A percentile compares a stretch with the other conserved stretches of the same genome.
phyloP scores from a whole-genome alignment of 2,797 vertebrate species.

The Esox masquinongy region DNA sequence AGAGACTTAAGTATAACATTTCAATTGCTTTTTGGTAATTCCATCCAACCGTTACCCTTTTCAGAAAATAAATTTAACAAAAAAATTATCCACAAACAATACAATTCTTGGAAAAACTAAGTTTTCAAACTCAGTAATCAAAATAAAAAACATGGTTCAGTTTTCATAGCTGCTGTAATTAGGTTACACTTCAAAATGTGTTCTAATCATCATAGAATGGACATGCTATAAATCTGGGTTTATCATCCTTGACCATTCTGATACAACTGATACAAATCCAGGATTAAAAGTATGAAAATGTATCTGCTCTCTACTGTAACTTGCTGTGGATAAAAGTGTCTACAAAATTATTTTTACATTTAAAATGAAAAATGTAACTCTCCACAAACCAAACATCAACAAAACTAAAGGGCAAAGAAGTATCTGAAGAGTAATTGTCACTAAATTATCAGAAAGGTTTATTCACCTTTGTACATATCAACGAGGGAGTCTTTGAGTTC shows the following conservation, averaged over 20 bases:
- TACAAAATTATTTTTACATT: too few species aligned
- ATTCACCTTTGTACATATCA: slow-evolving; percentile 72
- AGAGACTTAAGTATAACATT: slow-evolving; percentile 1
- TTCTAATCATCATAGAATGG: too few species aligned
- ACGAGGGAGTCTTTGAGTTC: slow-evolving; percentile 66
- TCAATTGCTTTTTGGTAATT: neutral
- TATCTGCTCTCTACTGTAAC: too few species aligned
- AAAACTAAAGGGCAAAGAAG: neutral
- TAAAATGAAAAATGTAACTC: too few species aligned
- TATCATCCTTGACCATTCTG: too few species aligned
- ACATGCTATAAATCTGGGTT: too few species aligned
- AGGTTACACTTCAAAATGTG: neutral
- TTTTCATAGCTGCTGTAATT: neutral
- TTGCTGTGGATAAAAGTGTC: too few species aligned
- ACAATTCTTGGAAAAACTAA: neutral
- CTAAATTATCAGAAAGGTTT: neutral
- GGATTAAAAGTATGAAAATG: too few species aligned
- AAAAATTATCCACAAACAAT: neutral
- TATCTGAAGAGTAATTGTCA: neutral
- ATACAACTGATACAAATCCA: too few species aligned
- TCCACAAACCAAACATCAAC: too few species aligned
- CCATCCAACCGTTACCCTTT: neutral
- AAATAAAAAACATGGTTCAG: neutral
- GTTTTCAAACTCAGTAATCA: neutral
- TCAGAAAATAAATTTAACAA: neutral